Evolutionary conservation across 1,140 invertebrate genomes (phyloP).

Genomic region (Meteorus sp.): DNA sequence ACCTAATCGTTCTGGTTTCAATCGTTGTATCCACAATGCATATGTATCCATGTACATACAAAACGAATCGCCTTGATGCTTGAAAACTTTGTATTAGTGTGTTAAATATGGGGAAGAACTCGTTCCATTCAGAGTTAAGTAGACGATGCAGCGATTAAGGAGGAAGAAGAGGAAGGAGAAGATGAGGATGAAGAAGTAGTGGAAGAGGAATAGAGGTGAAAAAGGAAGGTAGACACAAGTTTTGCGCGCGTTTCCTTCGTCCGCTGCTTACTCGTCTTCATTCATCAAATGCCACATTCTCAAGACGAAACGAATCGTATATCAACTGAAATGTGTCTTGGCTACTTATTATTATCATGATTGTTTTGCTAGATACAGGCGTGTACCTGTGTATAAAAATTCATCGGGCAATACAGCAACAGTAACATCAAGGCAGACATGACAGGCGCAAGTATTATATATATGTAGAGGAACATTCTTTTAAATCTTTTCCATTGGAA

Average conservation of each 20-base stretch:
- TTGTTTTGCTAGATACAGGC: too few species aligned
- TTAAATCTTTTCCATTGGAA: too few species aligned
- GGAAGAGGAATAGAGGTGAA: not conserved
- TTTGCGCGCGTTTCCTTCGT: conserved; percentile 27
- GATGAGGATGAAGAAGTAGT: not conserved
- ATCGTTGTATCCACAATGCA: conserved; percentile 10
- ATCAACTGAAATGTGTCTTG: conserved; percentile 19
- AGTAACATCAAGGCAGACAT: too few species aligned
- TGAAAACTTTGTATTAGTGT: too few species aligned
- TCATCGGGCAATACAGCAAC: conserved; percentile 9
- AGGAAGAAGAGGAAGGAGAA: not conserved
- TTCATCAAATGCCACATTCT: conserved; percentile 45
- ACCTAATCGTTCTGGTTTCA: too few species aligned
- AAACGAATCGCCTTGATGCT: conserved; percentile 38
- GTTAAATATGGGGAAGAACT: too few species aligned
- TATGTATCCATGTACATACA: too few species aligned
- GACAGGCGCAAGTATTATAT: too few species aligned
- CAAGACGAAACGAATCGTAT: conserved; percentile 7
- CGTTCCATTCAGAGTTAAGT: conserved; percentile 38
- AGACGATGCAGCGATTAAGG: conserved; percentile 11
- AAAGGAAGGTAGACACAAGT: not conserved
- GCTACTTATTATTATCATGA: too few species aligned
- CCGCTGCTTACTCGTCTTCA: conserved; percentile 42
- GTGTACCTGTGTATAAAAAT: conserved; percentile 14
- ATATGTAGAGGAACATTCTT: too few species aligned